Conservation (phyloP, 2,113 vertebrate species). For the Calyptommatus sinebrachiatus region DNA sequence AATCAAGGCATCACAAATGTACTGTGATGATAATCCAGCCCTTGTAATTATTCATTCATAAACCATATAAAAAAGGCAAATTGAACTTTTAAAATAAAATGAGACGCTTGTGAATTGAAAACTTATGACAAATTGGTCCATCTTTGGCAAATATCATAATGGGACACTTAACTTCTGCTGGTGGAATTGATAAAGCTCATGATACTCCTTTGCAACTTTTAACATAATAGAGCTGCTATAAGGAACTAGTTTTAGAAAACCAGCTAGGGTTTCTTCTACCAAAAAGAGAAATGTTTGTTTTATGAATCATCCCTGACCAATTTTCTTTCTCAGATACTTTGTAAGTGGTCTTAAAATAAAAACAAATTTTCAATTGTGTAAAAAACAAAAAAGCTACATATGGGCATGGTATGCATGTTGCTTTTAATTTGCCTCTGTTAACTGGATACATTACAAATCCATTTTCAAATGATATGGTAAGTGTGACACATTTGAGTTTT, state of each 20-base stretch:
- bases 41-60: no score
- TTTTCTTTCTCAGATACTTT: not conserved
- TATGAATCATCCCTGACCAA: not conserved
- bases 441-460: not conserved
- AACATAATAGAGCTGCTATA: not conserved
- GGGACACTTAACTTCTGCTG: no score
- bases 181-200: no score
- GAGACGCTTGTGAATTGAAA: no score
- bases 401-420: not conserved
- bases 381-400: not conserved
- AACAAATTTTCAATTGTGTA: not conserved
- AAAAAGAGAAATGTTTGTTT: not conserved
- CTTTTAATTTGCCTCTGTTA: not conserved
- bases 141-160: no score
- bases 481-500: conserved; percentile 18
- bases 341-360: not conserved
- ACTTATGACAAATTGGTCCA: no score
- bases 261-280: not conserved
- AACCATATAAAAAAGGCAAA: no score
- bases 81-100: no score
- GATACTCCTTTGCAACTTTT: no score
- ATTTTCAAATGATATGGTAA: conserved; percentile 21
- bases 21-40: no score
- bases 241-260: not conserved
- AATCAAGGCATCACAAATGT: no score